A percentile compares a stretch with the other conserved stretches of the same genome.
Conservation (phyloP, 2,797 vertebrate genomes). For the Halcyon smyrnensis region DNA sequence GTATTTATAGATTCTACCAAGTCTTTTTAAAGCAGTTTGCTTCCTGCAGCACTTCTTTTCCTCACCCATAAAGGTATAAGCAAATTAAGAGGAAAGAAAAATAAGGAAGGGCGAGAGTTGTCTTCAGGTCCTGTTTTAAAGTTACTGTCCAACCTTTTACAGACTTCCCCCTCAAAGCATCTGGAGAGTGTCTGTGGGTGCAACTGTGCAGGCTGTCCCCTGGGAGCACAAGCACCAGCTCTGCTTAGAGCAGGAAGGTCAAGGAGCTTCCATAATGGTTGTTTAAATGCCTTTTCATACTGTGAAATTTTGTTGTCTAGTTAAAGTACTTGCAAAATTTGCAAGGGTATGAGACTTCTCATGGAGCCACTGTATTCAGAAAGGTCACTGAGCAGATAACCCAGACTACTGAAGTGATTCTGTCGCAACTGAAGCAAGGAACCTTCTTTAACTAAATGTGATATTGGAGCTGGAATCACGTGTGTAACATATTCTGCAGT, state of each 20-base stretch:
- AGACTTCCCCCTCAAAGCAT: background rate
- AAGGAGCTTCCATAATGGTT: background rate
- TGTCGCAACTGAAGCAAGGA: background rate
- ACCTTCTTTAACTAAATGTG: background rate
- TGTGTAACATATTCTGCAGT: background rate
- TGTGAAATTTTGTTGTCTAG: background rate
- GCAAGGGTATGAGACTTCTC: background rate
- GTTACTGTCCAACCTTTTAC: background rate
- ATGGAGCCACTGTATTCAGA: background rate
- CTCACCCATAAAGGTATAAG: background rate
- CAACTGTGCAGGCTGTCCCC: background rate
- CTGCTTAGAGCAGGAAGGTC: background rate
- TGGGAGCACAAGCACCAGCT: background rate
- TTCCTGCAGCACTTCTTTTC: background rate
- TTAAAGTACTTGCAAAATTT: background rate
- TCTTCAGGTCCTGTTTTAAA: background rate
- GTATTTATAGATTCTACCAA: background rate
- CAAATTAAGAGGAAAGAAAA: background rate
- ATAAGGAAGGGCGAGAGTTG: background rate
- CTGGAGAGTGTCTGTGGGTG: background rate
- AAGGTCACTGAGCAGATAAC: background rate
- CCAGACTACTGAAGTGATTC: background rate
- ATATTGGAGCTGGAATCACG: background rate
- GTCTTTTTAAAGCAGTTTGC: background rate
- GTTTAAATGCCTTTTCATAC: background rate